Base-by-base conservation (phyloP, 1,140 invertebrate species). In the Anagrus nilaparvatae region DNA sequence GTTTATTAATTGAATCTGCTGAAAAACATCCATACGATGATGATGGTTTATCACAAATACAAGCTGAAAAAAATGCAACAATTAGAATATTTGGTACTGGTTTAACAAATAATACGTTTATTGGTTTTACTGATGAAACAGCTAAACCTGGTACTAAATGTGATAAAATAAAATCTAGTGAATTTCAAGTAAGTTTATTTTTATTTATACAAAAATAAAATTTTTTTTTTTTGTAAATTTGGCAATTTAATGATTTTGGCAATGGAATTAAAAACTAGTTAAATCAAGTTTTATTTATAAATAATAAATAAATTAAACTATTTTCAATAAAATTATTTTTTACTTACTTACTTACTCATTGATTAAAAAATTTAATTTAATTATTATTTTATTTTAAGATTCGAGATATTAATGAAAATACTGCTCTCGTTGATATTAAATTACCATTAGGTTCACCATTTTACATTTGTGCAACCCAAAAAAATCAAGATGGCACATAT, bases 21-120 rank as follows among this genome's bases (percentile, higher is more conserved):
- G 64, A 71, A 10, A 81, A 78, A 49, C 73, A 76, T 17, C 71
- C 74, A 0, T 64, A 65, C 30, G 68, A 73, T 2, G 75, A 78
- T 2, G 63, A 72, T 12, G 82, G 82, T 2, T 66, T 85, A 24
- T 81, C 82, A 0, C 71, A 71, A 44, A 71, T 88, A 28, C 52
- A 83, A 43, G 73, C 76, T 5, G 71, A 73, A 9, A 64, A 59
- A 1, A 58, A 61, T 14, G 68, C 78, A 27, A 69, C 68, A 5
- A 58, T 89, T 20, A 75, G 85, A 21, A 46, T 91, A n/a, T 90
- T 88, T 59, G 87, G 86, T 1, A 59, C 58, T 19, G 79, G 79
- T 13, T 69, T 89, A 32, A 77, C 73, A 0, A 54, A 74, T 3
- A 58, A 73, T 35, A 84, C 84, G 0, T 59, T 76, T 10, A 74